Base-by-base conservation (phyloP, 2,113 vertebrate genomes). In the Spea bombifrons region DNA sequence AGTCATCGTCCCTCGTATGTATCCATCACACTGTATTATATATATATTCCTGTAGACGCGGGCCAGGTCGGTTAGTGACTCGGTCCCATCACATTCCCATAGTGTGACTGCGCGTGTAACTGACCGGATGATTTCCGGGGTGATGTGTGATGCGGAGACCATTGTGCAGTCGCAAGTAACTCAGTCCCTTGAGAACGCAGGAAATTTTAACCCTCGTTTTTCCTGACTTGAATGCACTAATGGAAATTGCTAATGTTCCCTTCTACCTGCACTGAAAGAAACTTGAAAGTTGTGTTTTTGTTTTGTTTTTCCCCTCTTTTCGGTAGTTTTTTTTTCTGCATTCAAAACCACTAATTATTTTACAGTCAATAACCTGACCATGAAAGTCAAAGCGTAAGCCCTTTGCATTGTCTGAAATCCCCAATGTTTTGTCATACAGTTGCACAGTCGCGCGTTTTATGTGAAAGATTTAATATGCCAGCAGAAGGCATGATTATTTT, bases 1-100 rank as follows among this genome's bases (percentile, higher is more conserved):
- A 84, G 88, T 88, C 88, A 87, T 91, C 92, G 85, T 84, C 84
- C 83, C 91, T 88, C 93, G 85, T 92, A 87, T 93, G 92, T 93
- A 68, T 80, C 71, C 71, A 74, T 80, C 57, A 44, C 7, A 63
- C 66, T 74, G 70, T 80, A 74, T 63, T 74, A 50, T 68, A 68
- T 68, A 68, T 67, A 63, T 80, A 72, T 53, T 67, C 71, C 12
- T 61, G 52, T 65, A 74, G 71, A 73, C 55, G 15, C 4, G 4
- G 55, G 55, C 10, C 71, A 74, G 78, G 78, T 52, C 71, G 61
- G 52, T 68, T 61, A 59, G 45, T 74, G 73, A 73, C 45, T 65
- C 45, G 10, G 49, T 16, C 15, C 17, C 47, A 52, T 7, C 10
- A 5, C 75, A 16, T 69, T 8, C 3, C 57, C 12, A 17, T 57